Evolutionary conservation across 2,888 invertebrate genomes (phyloP), one percentile per base, ranked within the genome.

Genomic region (Aproaerema taeniolella): DNA sequence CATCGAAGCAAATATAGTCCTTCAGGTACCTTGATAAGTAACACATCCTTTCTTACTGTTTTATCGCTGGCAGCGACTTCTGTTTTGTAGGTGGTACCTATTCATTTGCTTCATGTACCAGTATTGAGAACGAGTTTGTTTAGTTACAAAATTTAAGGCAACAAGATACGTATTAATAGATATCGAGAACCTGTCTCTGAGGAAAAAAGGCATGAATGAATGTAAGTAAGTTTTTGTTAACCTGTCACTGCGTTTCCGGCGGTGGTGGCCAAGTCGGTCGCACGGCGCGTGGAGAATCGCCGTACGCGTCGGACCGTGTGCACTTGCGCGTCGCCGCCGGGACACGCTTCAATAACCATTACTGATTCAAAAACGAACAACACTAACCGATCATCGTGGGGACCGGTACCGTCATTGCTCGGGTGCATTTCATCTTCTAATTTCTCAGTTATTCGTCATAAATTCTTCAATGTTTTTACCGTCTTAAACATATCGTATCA

Each of bases 241-340:
- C 81, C 79, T 82, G 83, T 82, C 80, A 70, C 68, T 80, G 67
- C 62, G 74, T 82, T 85, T 85, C 85, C 85, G 83, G 80, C 68
- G 64, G 61, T 58, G 58, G 68, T 59, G 46, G 51, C 55, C 36
- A 16, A 24, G 50, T 49, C 59, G 67, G 70, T 68, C 69, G 67
- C 67, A 69, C 67, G 67, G 66, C 61, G 76, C 85, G 82, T 86
- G 80, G 73, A 72, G 79, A 86, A 86, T 86, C 69, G 80, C 45
- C 61, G 76, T 77, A 85, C 85, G 85, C 82, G 67, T 72, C 64
- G 79, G 78, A 76, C 52, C 75, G 78, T 63, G 61, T 55, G 62
- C 64, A 61, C 58, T 52, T 56, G 55, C 41, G 43, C 52, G 41
- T 36, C 49, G 53, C 60, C 46, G 49, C 43, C 46, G 54, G 48